Evolutionary conservation across 2,113 vertebrate species (phyloP), one percentile per base, ranked within the genome.

Genomic region (Boleophthalmus pectinirostris): DNA sequence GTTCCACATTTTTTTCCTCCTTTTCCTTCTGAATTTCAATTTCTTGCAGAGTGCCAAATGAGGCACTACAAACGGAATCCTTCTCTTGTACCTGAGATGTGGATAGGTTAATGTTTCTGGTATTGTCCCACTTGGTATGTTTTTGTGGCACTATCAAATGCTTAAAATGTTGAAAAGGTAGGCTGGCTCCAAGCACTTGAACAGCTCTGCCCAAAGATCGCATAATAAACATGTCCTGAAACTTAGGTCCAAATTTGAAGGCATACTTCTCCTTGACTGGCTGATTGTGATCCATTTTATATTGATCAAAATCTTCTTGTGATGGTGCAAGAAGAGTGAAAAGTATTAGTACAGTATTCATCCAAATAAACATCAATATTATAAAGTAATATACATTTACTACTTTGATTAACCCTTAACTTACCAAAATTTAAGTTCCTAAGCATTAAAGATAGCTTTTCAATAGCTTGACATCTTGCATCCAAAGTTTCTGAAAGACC

Each of bases 181-280:
- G n/a, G 0, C 46, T 53, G 10, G 77, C 53, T 72, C 82, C 85
- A 66, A 90, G 53, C 49, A 76, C 69, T 73, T 87, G 83, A 65
- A 83, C 72, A 9, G 82, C 77, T 78, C 82, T 88, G 8, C 73
- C 49, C 16, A 88, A 75, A 25, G 91, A 89, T 72, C 49, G 74
- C 0, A 75, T 65, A 78, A 85, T 75, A 14, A 89, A 71, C 2
- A 68, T 56, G 35, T 87, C 90, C 49, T 80, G 80, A 58, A 92
- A 72, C 80, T 82, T 78, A 1, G 82, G 82, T 21, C 89, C 90
- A 80, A 85, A 87, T 78, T 77, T 82, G 7, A 89, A n/a, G 23
- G 58, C 58, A 23, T 56, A 25, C 68, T 77, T 78, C 15, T 77
- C 1, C 66, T 45, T 3, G 5, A 43, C 58, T 38, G 69, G 49